These are phyloP conservation scores for Berghia stephanieae DNA, from an alignment of 1,140 invertebrate genomes.

Conservation along the genomic window DNA sequence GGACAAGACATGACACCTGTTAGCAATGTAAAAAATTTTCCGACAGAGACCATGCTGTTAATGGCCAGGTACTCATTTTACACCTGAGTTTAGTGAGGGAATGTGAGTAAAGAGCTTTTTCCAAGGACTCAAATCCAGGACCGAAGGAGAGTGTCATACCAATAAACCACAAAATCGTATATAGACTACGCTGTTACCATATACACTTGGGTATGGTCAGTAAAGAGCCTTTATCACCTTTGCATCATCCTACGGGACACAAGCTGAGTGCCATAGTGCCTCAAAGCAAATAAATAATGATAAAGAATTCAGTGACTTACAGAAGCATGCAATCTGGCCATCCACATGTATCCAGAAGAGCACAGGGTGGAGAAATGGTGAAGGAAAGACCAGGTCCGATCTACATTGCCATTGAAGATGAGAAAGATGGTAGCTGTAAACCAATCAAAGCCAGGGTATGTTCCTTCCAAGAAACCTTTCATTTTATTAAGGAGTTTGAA, in stretches of 20 bases:
- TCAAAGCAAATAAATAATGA: no score
- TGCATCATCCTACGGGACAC: neutral
- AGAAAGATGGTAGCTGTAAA: conserved; percentile 66
- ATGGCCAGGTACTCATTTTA: no score
- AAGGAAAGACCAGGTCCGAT: conserved; percentile 63
- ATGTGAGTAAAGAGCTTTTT: no score
- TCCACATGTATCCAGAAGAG: conserved; percentile 64
- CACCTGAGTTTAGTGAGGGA: no score
- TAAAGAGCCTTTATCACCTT: neutral
- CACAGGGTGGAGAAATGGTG: conserved; percentile 60
- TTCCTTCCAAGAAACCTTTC: conserved; percentile 49
- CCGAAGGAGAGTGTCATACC: no score
- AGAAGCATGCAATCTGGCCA: conserved; percentile 59
- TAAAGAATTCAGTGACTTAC: conserved; percentile 51
- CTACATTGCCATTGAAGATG: conserved; percentile 61
- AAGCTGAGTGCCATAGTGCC: neutral
- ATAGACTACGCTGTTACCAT: no score
- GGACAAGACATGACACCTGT: no score
- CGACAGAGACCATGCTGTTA: no score
- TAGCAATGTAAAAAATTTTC: no score
- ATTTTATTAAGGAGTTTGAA: conserved; percentile 45
- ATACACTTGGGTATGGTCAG: no score
- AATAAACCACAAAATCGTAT: no score
- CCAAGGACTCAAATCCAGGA: no score
- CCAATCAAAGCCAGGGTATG: conserved; percentile 67